A percentile compares a stretch with the other conserved stretches of the same genome.
phyloP scores from a whole-genome alignment of 2,888 invertebrate genomes.

The Petrolisthes manimaculis region DNA sequence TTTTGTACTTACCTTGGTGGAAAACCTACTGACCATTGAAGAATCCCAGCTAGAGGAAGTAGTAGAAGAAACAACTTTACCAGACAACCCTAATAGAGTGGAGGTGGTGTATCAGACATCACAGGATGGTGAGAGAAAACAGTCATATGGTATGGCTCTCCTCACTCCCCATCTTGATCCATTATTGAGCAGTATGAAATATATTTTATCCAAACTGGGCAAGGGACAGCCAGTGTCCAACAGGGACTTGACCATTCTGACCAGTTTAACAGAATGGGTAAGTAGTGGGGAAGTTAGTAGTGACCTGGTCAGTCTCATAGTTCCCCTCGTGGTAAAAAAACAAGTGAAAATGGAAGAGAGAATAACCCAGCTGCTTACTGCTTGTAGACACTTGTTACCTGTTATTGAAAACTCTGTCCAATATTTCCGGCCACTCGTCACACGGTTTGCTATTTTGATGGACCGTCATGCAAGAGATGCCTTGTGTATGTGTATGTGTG shows the following conservation, averaged over 20 bases:
- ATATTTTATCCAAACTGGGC: constrained; percentile 69
- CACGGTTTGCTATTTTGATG: constrained; percentile 75
- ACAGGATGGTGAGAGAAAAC: constrained; percentile 20
- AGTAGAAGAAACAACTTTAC: not conserved
- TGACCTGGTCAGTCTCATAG: constrained; percentile 77
- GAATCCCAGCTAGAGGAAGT: constrained; percentile 11
- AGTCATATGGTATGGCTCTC: constrained; percentile 52
- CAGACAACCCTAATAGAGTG: constrained; percentile 11
- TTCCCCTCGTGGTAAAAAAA: constrained; percentile 81
- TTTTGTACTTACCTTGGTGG: constrained; percentile 80
- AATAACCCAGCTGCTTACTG: constrained; percentile 71
- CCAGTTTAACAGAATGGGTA: constrained; percentile 82
- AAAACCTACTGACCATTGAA: constrained; percentile 73
- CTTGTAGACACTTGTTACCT: constrained; percentile 78
- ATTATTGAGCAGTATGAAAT: constrained; percentile 48
- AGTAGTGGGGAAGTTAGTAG: constrained; percentile 79
- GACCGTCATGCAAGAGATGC: constrained; percentile 76
- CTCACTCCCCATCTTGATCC: constrained; percentile 53
- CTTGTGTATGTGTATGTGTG: constrained; percentile 69
- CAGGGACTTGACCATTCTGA: constrained; percentile 81
- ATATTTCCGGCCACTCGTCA: constrained; percentile 35
- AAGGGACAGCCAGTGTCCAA: constrained; percentile 74
- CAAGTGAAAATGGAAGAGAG: constrained; percentile 69
- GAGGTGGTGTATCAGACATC: constrained; percentile 7
- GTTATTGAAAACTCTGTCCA: constrained; percentile 77